Conservation (phyloP, 2,113 vertebrate species). For the Dicrurus megarhynchus region DNA sequence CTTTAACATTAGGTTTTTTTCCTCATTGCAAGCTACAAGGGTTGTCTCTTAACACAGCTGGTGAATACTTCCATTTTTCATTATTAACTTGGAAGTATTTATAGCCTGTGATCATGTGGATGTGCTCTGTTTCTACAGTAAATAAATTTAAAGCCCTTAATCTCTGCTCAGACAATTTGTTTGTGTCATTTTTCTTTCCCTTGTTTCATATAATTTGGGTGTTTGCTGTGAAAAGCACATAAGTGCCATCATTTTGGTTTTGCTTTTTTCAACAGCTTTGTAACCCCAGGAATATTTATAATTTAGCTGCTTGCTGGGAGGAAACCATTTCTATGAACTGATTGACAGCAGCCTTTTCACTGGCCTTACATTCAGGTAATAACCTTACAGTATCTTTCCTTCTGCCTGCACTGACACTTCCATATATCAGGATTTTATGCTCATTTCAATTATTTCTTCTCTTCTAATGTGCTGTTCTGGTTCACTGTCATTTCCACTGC, state of each 20-base stretch:
- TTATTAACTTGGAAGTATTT: conserved; percentile 1
- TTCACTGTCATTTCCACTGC: background rate
- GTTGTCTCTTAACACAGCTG: background rate
- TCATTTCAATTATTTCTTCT: background rate
- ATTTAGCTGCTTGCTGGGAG: background rate
- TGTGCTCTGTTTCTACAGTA: background rate
- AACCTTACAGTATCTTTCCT: background rate
- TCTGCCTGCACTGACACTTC: background rate
- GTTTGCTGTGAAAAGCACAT: background rate
- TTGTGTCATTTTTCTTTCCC: background rate
- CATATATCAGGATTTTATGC: background rate
- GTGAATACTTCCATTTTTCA: background rate
- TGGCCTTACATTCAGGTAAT: background rate
- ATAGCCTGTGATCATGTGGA: background rate
- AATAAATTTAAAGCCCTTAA: background rate
- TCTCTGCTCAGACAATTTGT: background rate
- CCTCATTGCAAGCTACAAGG: background rate
- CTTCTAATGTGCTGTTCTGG: background rate
- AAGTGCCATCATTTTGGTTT: background rate
- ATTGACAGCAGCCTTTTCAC: background rate
- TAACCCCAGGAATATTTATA: background rate
- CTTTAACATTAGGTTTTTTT: background rate
- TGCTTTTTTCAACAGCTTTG: background rate
- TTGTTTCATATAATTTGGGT: background rate
- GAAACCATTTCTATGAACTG: background rate